These are phyloP conservation scores for Enteromius argenteus DNA, from an alignment of 2,797 vertebrate genomes.

Conservation along the genomic window DNA sequence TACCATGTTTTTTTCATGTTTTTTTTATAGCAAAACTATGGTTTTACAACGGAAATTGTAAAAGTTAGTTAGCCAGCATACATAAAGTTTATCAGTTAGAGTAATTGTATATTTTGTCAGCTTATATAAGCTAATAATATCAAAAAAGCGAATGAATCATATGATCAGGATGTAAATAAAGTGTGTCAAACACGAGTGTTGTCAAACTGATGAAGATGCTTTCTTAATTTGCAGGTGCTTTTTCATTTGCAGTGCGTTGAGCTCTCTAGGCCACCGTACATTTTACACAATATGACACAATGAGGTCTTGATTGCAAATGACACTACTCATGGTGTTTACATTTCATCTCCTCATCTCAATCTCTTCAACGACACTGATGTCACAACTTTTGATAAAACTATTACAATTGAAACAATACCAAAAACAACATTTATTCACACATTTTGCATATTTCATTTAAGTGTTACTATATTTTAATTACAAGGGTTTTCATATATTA, in stretches of 20 bases:
- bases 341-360: background rate
- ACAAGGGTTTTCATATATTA: background rate
- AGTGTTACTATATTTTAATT: background rate
- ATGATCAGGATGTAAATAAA: background rate
- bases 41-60: no score
- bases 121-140: background rate
- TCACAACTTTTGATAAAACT: background rate
- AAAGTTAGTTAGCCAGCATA: no score
- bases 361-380: background rate
- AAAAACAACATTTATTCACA: background rate
- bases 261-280: no score
- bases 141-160: background rate
- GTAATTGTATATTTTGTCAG: background rate
- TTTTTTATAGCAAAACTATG: no score
- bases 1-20: no score
- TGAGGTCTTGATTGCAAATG: background rate
- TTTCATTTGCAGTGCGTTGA: background rate
- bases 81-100: background rate
- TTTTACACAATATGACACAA: background rate
- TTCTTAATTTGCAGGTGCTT: background rate
- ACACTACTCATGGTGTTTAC: background rate
- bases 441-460: background rate
- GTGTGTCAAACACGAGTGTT: no score
- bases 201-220: background rate
- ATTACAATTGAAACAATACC: background rate